Conservation (phyloP, 2,888 invertebrate species). For the Drosophila gaucha region DNA sequence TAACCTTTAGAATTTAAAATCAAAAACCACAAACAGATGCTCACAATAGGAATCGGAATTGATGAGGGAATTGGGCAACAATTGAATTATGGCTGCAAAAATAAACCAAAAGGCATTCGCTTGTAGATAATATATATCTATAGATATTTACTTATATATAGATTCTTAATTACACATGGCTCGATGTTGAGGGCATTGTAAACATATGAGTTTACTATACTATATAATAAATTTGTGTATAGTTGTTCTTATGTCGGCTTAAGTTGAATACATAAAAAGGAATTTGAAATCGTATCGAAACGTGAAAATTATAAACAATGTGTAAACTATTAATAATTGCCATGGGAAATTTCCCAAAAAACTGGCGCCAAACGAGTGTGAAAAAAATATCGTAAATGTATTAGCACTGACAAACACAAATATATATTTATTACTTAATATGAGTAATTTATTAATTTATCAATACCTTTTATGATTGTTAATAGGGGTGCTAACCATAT, state of each 20-base stretch:
- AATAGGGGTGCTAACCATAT: conserved; percentile 7
- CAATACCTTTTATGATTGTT: conserved; percentile 21
- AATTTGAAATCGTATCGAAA: conserved; percentile 41
- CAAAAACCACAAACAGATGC: conserved; percentile 1
- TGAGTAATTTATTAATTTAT: conserved; percentile 18
- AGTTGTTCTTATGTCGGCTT: conserved; percentile 30
- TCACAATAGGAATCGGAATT: neutral
- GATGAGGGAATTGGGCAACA: conserved; percentile 21
- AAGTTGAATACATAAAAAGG: conserved; percentile 33
- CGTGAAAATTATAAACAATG: conserved; percentile 52
- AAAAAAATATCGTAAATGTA: conserved; percentile 33
- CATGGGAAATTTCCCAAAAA: conserved; percentile 40
- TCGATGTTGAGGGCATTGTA: neutral
- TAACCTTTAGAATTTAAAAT: neutral
- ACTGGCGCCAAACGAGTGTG: conserved; percentile 38
- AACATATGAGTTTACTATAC: conserved; percentile 3
- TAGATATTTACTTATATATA: neutral
- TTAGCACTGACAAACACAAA: no score
- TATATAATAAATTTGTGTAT: conserved; percentile 15
- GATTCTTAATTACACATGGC: neutral
- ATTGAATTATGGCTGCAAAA: conserved; percentile 39
- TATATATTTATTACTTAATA: neutral
- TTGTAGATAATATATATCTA: neutral
- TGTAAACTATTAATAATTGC: conserved; percentile 43
- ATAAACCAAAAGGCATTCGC: conserved; percentile 27